phyloP scores from a whole-genome alignment of 2,113 vertebrate species.

The Mormyrus iriodes region DNA sequence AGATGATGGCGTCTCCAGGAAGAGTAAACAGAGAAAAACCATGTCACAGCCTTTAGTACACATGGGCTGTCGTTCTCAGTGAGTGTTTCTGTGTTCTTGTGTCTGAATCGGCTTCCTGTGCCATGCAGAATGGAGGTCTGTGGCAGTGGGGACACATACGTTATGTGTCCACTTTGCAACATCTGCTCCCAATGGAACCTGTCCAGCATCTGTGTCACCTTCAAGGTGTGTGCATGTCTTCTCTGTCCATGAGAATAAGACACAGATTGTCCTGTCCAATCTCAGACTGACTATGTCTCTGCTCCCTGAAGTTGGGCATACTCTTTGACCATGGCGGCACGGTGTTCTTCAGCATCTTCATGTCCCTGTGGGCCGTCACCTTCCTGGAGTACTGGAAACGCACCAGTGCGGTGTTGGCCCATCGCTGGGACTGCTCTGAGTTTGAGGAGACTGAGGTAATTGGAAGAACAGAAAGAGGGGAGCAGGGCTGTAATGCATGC shows the following conservation, averaged over 20 bases:
- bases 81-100: not conserved
- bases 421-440: conserved; percentile 51
- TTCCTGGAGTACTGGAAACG: conserved; percentile 56
- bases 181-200: conserved; percentile 53
- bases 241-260: not conserved
- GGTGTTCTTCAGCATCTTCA: conserved; percentile 53
- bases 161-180: conserved; percentile 53
- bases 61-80: not conserved
- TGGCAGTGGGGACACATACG: conserved; percentile 12
- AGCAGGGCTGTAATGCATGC: not conserved
- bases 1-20: not conserved
- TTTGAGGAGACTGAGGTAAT: conserved; percentile 48
- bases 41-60: not conserved
- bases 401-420: conserved; percentile 20
- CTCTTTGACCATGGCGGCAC: conserved; percentile 50
- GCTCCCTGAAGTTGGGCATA: conserved; percentile 30
- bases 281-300: not conserved
- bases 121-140: conserved; percentile 46
- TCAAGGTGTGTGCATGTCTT: conserved; percentile 40
- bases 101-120: not conserved
- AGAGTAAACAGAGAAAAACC: not conserved
- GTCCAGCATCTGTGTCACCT: conserved; percentile 48
- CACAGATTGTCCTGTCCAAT: not conserved
- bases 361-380: conserved; percentile 49
- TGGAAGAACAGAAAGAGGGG: not conserved